phyloP scores from a whole-genome alignment of 30 jellyfish, hydroid and myxozoan species.

The Nemopilema nomurai region DNA sequence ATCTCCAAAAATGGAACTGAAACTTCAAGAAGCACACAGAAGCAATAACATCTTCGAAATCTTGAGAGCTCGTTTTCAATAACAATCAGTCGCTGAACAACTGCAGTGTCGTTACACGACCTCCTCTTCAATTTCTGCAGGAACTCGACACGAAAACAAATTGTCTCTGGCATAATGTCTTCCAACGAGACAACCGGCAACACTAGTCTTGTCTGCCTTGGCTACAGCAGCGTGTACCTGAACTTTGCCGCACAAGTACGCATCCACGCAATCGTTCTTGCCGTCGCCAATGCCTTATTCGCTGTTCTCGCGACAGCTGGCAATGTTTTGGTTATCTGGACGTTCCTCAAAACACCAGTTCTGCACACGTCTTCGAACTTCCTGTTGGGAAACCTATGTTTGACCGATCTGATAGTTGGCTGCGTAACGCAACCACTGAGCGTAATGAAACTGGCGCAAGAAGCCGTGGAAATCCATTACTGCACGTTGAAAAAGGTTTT shows the following conservation, averaged over 20 bases:
- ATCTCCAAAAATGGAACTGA: no score
- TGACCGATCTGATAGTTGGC: conserved; percentile 6
- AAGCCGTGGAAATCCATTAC: not conserved
- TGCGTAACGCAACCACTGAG: conserved; percentile 10
- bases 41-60: no score
- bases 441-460: conserved; percentile 1
- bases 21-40: no score
- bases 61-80: no score
- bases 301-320: not conserved
- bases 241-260: not conserved
- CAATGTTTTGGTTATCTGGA: not conserved
- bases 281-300: not conserved
- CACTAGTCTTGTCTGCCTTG: not conserved
- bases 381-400: conserved; percentile 10
- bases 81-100: no score
- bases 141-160: no score
- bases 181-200: not conserved
- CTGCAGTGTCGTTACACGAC: no score
- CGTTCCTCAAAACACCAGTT: conserved; percentile 8
- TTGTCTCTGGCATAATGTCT: not conserved
- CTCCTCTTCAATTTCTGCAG: no score
- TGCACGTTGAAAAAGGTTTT: conserved; percentile 1
- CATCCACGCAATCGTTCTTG: not conserved
- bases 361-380: conserved; percentile 18
- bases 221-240: not conserved